Base-by-base conservation (phyloP, 2,797 vertebrate species). In the Nasua narica region DNA sequence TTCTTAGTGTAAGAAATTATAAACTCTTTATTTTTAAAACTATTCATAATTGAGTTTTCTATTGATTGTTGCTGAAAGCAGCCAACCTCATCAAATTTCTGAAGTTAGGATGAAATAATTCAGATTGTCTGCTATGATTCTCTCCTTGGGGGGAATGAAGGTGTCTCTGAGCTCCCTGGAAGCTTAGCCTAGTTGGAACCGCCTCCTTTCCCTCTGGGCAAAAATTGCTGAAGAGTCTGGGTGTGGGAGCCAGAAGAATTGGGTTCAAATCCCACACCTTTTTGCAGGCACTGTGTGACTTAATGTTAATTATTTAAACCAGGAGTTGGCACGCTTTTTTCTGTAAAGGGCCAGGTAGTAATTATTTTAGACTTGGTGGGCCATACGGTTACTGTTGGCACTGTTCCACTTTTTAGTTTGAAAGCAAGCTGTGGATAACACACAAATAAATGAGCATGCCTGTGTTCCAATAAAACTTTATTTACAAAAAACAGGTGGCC, bases 231-330 rank as follows among this genome's bases (percentile, higher is more conserved):
- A 48, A n/a, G 23, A 81, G 37, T 40, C n/a, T 13, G 27, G 43
- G 23, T 56, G 65, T 77, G 58, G 48, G 37, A 18, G 77, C 81
- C 90, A 94, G 95, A 97, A 91, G 95, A 95, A 92, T 54, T n/a
- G 67, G 85, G 54, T 91, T 86, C 95, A 96, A 97, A 85, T 91
- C 54, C 74, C 93, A 97, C 67, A 76, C 70, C 87, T 97, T 83
- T 81, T 89, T 77, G 87, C 87, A 62, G 82, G 50, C 37, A 74
- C 32, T 52, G 84, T 58, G 46, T 52, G 79, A 76, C 74, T 92
- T 76, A 37, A 62, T 56, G 52, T 27, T 82, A 46, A 7, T 35
- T 50, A 85, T 62, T 97, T 90, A 97, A 96, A 25, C 12, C 25
- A 76, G 13, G 11, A 13, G 32, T 62, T 79, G 87, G 54, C 37